Conservation (phyloP, 2,113 vertebrate species). For the Dromiciops gliroides region DNA sequence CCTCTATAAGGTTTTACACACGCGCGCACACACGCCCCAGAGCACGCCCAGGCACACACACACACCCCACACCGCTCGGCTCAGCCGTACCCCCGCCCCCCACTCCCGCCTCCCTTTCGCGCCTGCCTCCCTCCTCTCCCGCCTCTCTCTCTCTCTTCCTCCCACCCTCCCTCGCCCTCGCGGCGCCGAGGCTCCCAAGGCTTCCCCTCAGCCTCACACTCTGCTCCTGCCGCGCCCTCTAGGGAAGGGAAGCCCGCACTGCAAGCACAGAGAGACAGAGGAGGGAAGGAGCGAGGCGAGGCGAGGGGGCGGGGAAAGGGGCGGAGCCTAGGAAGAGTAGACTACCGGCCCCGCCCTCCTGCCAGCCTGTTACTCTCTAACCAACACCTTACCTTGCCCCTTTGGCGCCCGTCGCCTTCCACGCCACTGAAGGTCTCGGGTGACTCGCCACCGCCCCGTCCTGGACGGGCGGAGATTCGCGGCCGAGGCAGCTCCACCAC, state of each 20-base stretch:
- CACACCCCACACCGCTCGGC: background rate
- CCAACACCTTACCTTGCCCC: background rate
- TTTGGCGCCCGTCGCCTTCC: background rate
- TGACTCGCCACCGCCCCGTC: background rate
- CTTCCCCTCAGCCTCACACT: slow-evolving; percentile 13
- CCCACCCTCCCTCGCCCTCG: slow-evolving; percentile 1
- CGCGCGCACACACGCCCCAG: slow-evolving; percentile 23
- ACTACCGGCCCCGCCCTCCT: too few relatives aligned
- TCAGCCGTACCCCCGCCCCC: background rate
- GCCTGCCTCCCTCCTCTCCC: background rate
- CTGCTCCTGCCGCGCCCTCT: slow-evolving; percentile 14
- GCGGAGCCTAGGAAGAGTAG: background rate
- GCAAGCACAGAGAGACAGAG: background rate
- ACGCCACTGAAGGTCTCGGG: background rate
- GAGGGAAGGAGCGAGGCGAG: background rate
- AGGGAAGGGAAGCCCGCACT: background rate
- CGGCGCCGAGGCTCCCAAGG: slow-evolving; percentile 48
- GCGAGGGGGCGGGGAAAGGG: background rate
- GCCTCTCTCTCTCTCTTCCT: too few relatives aligned
- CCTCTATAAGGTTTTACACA: slow-evolving; percentile 1
- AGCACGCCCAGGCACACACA: slow-evolving; percentile 27
- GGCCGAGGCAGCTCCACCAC: background rate
- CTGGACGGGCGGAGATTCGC: slow-evolving; percentile 51
- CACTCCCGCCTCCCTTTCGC: background rate
- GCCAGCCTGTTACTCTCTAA: background rate